Percentiles rank a stretch among this genome's conserved stretches.
Evolutionary conservation across 2,888 invertebrate species (phyloP).

Genomic region (Oligia strigilis): DNA sequence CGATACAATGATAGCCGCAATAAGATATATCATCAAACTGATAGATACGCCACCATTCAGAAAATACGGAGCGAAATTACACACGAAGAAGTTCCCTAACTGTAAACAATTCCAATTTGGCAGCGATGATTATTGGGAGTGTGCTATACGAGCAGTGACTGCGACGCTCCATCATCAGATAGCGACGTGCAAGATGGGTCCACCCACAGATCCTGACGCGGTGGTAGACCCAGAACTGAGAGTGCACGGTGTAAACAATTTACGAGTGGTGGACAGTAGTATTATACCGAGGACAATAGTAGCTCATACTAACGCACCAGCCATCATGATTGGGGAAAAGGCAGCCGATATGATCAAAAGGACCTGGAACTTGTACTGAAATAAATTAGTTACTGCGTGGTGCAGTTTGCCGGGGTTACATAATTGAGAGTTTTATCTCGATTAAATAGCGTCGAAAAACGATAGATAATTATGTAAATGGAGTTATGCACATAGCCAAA

Average conservation of each 20-base stretch:
- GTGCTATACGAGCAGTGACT: conserved; percentile 90
- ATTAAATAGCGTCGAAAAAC: not conserved
- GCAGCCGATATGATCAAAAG: conserved; percentile 92
- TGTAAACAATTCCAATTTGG: conserved; percentile 89
- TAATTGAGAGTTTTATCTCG: conserved; percentile 1
- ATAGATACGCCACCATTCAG: conserved; percentile 90
- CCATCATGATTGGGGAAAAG: conserved; percentile 94
- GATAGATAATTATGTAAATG: not conserved
- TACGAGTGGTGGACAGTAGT: conserved; percentile 93
- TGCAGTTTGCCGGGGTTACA: not conserved
- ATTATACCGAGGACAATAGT: conserved; percentile 92
- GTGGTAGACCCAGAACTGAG: conserved; percentile 92
- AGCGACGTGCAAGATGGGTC: conserved; percentile 93
- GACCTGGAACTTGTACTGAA: conserved; percentile 82
- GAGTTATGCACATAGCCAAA: conserved; percentile 20
- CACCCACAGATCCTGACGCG: conserved; percentile 88
- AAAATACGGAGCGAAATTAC: conserved; percentile 90
- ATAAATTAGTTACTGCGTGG: not conserved
- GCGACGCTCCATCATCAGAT: conserved; percentile 93
- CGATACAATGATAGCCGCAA: conserved; percentile 90
- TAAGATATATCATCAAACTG: conserved; percentile 89
- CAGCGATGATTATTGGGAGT: conserved; percentile 93
- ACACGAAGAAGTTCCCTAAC: conserved; percentile 89
- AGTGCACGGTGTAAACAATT: conserved; percentile 91
- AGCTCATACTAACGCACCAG: conserved; percentile 92